phyloP scores from a whole-genome alignment of 1,140 invertebrate species.

The Drosophila busckii region DNA sequence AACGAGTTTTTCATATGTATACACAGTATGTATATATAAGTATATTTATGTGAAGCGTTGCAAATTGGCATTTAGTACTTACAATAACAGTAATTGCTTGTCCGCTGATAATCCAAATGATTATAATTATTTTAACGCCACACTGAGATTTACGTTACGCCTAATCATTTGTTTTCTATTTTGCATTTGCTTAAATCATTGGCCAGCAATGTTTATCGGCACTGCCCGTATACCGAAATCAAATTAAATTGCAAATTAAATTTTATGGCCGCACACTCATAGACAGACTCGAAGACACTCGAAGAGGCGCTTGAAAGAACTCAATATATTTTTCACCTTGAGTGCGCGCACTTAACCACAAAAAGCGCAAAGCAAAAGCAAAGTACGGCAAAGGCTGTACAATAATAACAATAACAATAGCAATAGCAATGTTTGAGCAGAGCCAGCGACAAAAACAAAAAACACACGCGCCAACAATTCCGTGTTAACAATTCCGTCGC shows the following conservation, averaged over 20 bases:
- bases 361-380: slow-evolving; percentile 36
- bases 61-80: slow-evolving; percentile 13
- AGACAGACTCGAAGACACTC: slow-evolving; percentile 38
- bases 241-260: slow-evolving; percentile 55
- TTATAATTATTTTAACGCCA: too few relatives aligned
- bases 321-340: slow-evolving; percentile 70
- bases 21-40: not conserved
- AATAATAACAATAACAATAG: slow-evolving; percentile 61
- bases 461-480: slow-evolving; percentile 61
- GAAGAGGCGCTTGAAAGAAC: slow-evolving; percentile 61
- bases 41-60: not conserved
- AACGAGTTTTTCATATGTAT: slow-evolving; percentile 21
- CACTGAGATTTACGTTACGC: too few relatives aligned
- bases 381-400: slow-evolving; percentile 39
- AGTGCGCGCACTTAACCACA: slow-evolving; percentile 65
- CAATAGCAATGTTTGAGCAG: slow-evolving; percentile 49
- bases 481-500: slow-evolving; percentile 45
- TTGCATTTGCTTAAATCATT: too few relatives aligned
- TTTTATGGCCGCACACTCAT: slow-evolving; percentile 47
- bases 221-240: slow-evolving; percentile 38
- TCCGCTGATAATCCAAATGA: not conserved
- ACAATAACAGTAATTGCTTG: slow-evolving; percentile 6
- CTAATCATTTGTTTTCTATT: too few relatives aligned
- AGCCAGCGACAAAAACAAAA: slow-evolving; percentile 10
- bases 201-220: slow-evolving; percentile 7